Conservation (phyloP, 2,797 vertebrate species). For the Holocentrus rufus region DNA sequence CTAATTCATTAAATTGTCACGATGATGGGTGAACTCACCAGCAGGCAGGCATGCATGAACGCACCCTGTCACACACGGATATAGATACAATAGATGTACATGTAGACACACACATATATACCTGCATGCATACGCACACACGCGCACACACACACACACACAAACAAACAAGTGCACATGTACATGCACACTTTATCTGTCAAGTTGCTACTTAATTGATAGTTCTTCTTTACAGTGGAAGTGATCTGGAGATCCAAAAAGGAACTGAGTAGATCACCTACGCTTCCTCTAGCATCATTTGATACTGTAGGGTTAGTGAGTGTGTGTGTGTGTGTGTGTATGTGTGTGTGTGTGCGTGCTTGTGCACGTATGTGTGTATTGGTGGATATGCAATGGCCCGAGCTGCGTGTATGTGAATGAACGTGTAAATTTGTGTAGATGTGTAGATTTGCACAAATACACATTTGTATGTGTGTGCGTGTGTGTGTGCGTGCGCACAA, state of each 20-base stretch:
- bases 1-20: constrained; percentile 71
- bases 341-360: neutral
- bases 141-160: neutral
- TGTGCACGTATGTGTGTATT: neutral
- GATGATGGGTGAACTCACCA: constrained; percentile 42
- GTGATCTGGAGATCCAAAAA: constrained; percentile 47
- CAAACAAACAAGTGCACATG: neutral
- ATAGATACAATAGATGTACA: too few relatives aligned
- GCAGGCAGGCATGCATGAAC: constrained; percentile 37
- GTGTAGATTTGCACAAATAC: too few relatives aligned
- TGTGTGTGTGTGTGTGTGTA: constrained; percentile 6
- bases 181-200: constrained; percentile 41
- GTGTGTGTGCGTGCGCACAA: neutral
- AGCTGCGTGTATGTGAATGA: neutral
- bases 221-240: constrained; percentile 59
- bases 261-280: constrained; percentile 59
- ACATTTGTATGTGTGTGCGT: neutral
- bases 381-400: neutral
- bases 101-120: neutral
- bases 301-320: constrained; percentile 29
- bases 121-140: neutral
- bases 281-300: constrained; percentile 57
- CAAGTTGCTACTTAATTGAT: constrained; percentile 61
- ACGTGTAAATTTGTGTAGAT: too few relatives aligned
- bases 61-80: neutral